phyloP scores from a whole-genome alignment of 1,140 invertebrate species.

The Heliconius himera region DNA sequence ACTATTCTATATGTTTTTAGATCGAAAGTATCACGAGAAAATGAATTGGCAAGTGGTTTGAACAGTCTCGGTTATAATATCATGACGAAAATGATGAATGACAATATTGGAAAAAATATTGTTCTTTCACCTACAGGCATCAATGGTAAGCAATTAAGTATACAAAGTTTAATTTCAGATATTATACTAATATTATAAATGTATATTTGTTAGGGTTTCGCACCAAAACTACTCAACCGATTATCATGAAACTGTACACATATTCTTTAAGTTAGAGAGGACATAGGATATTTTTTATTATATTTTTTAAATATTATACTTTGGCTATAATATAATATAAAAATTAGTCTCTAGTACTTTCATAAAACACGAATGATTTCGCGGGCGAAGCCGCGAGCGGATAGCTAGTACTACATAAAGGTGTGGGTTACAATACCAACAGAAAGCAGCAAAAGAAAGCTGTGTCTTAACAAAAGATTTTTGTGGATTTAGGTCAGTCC shows the following conservation, averaged over 20 bases:
- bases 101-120: slow-evolving; percentile 52
- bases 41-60: slow-evolving; percentile 33
- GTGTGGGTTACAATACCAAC: too few relatives aligned
- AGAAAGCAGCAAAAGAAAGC: slow-evolving; percentile 1
- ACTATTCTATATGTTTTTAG: neutral
- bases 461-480: slow-evolving; percentile 5
- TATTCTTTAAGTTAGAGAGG: too few relatives aligned
- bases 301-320: too few relatives aligned
- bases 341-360: too few relatives aligned
- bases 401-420: neutral
- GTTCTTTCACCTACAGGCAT: slow-evolving; percentile 57
- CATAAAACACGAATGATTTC: too few relatives aligned
- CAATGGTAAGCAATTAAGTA: slow-evolving; percentile 37
- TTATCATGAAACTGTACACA: too few relatives aligned
- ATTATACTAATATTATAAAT: neutral
- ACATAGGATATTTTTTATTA: too few relatives aligned
- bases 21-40: neutral
- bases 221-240: too few relatives aligned
- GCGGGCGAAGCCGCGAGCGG: neutral
- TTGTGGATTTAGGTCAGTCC: neutral
- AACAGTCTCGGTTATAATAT: slow-evolving; percentile 62
- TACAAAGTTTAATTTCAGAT: neutral
- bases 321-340: too few relatives aligned
- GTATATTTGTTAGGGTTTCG: too few relatives aligned
- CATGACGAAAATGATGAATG: slow-evolving; percentile 50